These are phyloP conservation scores for Himalopsyche phryganea DNA, from an alignment of 1,140 invertebrate species.

Conservation along the genomic window DNA sequence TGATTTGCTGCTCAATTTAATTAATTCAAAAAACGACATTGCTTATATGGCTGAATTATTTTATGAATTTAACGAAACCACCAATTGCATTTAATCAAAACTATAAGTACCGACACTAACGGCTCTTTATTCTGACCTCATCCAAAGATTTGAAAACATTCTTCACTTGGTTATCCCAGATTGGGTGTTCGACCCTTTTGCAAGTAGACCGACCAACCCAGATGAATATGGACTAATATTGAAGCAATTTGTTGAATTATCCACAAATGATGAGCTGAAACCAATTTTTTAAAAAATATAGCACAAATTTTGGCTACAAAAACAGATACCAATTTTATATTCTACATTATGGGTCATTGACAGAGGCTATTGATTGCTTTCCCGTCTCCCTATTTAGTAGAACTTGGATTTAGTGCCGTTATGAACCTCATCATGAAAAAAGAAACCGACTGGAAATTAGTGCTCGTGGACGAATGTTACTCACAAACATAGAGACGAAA, in stretches of 20 bases:
- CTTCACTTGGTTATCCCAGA: slow-evolving; percentile 27
- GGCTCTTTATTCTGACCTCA: slow-evolving; percentile 8
- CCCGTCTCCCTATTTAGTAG: slow-evolving; percentile 25
- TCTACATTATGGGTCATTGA: slow-evolving; percentile 23
- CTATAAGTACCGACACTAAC: slow-evolving; percentile 11
- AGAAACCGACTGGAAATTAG: slow-evolving; percentile 21
- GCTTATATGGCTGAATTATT: slow-evolving; percentile 11
- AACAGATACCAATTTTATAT: slow-evolving; percentile 25
- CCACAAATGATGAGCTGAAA: slow-evolving; percentile 29
- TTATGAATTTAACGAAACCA: slow-evolving; percentile 18
- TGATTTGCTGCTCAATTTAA: slow-evolving; percentile 8
- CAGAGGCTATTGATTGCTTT: slow-evolving; percentile 29
- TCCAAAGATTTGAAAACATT: slow-evolving; percentile 30
- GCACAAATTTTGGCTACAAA: slow-evolving; percentile 27
- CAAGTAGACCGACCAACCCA: slow-evolving; percentile 1
- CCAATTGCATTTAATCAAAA: slow-evolving; percentile 21
- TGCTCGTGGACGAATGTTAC: slow-evolving; percentile 18
- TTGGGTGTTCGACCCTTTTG: slow-evolving; percentile 27
- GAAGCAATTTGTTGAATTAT: slow-evolving; percentile 27
- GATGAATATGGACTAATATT: slow-evolving; percentile 27
- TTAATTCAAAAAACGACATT: slow-evolving; percentile 10
- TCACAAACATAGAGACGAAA: slow-evolving; percentile 20
- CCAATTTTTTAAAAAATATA: slow-evolving; percentile 31
- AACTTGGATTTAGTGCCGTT: slow-evolving; percentile 29
- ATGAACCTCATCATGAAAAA: slow-evolving; percentile 22